Conservation (phyloP, 2,888 invertebrate species). For the Priocnemis perturbator region DNA sequence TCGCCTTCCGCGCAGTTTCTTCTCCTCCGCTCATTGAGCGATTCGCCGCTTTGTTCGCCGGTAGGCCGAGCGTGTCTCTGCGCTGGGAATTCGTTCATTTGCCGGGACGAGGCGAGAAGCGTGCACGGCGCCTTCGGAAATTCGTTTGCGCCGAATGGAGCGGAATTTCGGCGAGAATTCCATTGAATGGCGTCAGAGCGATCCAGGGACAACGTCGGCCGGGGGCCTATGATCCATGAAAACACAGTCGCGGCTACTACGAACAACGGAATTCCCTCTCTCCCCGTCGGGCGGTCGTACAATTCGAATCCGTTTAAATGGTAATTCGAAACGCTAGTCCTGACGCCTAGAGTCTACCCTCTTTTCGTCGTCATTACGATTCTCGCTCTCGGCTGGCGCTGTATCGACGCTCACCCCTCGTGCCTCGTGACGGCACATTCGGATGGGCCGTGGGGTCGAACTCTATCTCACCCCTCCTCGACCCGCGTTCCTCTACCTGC, state of each 20-base stretch:
- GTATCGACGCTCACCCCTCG: background rate
- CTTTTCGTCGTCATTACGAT: slow-evolving; percentile 8
- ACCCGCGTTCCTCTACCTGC: background rate
- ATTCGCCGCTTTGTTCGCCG: no score
- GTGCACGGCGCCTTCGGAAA: slow-evolving; percentile 19
- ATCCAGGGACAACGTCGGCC: slow-evolving; percentile 14
- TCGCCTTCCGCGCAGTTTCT: no score
- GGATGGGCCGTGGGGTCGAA: background rate
- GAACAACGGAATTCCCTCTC: slow-evolving; percentile 35
- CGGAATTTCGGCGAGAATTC: slow-evolving; percentile 32
- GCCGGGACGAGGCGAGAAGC: background rate
- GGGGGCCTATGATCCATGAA: slow-evolving; percentile 48
- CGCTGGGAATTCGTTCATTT: slow-evolving; percentile 3
- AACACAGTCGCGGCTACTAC: slow-evolving; percentile 34
- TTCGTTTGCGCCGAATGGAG: slow-evolving; percentile 21
- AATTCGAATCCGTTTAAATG: slow-evolving; percentile 55
- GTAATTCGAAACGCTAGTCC: slow-evolving; percentile 49
- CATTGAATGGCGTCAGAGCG: slow-evolving; percentile 36
- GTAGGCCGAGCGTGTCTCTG: no score
- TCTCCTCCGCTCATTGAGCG: no score
- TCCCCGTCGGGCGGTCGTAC: slow-evolving; percentile 34
- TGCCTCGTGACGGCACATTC: background rate
- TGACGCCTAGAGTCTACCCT: slow-evolving; percentile 33
- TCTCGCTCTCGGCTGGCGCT: background rate
- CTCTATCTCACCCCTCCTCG: background rate